Conservation (phyloP, 2,113 vertebrate species). For the Petroica traversi region DNA sequence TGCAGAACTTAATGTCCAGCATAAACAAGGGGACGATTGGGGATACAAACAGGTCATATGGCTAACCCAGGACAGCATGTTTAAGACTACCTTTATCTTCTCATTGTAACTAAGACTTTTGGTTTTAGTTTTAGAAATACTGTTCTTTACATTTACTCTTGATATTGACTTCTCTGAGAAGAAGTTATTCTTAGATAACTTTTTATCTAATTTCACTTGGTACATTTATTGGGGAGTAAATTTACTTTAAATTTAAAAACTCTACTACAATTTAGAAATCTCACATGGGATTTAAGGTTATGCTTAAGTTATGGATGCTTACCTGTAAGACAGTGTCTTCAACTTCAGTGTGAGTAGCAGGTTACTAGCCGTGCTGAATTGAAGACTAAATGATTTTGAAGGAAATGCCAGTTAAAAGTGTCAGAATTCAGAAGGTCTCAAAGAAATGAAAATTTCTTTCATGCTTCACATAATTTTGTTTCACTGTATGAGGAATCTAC, state of each 20-base stretch:
- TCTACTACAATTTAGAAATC: neutral
- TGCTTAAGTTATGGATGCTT: neutral
- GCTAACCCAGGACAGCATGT: no score
- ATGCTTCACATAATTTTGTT: neutral
- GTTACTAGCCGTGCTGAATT: neutral
- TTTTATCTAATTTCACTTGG: neutral
- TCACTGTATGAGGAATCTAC: neutral
- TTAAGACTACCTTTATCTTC: neutral
- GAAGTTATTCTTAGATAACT: neutral
- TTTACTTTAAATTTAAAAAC: neutral
- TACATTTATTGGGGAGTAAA: neutral
- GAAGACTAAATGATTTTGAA: neutral
- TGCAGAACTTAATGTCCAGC: no score
- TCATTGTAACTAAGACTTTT: neutral
- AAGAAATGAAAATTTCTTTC: neutral
- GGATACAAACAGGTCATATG: no score
- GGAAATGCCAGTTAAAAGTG: neutral
- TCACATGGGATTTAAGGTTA: neutral
- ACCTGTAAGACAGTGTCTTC: neutral
- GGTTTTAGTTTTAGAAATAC: neutral
- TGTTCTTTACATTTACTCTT: neutral
- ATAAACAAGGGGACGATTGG: no score
- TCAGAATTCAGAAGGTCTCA: neutral
- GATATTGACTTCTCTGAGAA: neutral
- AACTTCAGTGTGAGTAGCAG: neutral